Evolutionary conservation across 2,888 invertebrate genomes (phyloP).

Genomic region (Microctonus aethiopoides): DNA sequence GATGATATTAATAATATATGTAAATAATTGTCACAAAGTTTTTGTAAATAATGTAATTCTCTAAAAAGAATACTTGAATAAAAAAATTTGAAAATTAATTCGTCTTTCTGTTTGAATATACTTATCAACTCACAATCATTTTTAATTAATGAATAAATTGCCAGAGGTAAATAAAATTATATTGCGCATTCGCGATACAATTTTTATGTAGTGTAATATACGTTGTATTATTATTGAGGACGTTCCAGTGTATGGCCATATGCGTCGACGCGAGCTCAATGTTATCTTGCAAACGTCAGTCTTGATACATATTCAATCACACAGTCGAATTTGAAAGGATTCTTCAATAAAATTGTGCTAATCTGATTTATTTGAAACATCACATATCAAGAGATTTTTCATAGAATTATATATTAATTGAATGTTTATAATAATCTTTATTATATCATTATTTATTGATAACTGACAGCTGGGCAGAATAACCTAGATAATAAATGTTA

Average conservation of each 20-base stretch:
- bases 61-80: background rate
- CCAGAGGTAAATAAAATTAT: background rate
- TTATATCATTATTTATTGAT: too few relatives aligned
- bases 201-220: background rate
- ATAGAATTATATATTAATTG: background rate
- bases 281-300: slow-evolving; percentile 2
- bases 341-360: background rate
- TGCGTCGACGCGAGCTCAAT: background rate
- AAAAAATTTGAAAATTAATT: background rate
- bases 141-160: too few relatives aligned
- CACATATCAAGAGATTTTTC: background rate
- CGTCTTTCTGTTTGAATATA: background rate
- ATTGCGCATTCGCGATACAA: slow-evolving; percentile 2
- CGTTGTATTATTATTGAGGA: background rate
- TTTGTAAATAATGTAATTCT: background rate
- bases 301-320: too few relatives aligned
- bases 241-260: background rate
- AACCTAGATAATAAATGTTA: slow-evolving; percentile 34
- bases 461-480: background rate
- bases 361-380: background rate
- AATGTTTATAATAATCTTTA: background rate
- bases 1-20: background rate
- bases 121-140: too few relatives aligned
- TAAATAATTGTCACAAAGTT: background rate
- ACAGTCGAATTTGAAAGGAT: background rate